Evolutionary conservation across 2,888 invertebrate genomes (phyloP).

Genomic region (Brachyptera risi): DNA sequence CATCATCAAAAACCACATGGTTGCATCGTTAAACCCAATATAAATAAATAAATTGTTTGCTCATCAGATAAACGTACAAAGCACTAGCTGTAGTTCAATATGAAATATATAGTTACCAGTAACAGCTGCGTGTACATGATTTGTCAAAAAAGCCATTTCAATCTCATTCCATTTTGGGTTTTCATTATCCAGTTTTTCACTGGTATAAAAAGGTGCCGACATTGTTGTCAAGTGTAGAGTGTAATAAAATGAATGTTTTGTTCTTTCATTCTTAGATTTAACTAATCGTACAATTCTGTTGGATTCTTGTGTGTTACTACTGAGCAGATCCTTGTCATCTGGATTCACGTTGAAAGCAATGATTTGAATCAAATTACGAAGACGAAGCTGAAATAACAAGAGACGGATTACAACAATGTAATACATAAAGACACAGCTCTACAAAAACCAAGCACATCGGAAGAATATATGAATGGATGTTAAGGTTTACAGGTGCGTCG

Average conservation of each 20-base stretch:
- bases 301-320: constrained; percentile 39
- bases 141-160: constrained; percentile 45
- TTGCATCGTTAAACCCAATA: too few species aligned
- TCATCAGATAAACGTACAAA: too few species aligned
- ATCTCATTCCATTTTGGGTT: constrained; percentile 82
- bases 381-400: constrained; percentile 60
- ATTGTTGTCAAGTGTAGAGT: constrained; percentile 76
- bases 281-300: background rate
- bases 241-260: constrained; percentile 58
- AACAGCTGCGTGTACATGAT: constrained; percentile 37
- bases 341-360: constrained; percentile 55
- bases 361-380: constrained; percentile 75
- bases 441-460: too few species aligned
- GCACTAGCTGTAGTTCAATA: too few species aligned
- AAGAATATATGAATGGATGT: too few species aligned
- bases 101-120: constrained; percentile 34
- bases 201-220: constrained; percentile 81
- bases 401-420: too few species aligned
- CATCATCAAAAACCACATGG: too few species aligned
- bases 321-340: constrained; percentile 30
- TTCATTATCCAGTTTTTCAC: constrained; percentile 65
- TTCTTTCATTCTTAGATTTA: background rate
- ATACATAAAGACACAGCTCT: too few species aligned
- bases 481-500: too few species aligned
- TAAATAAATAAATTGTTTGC: constrained; percentile 13